A percentile compares a stretch with the other conserved stretches of the same genome.
Conservation (phyloP, 1,140 invertebrate genomes). For the Scaptomyza montana region DNA sequence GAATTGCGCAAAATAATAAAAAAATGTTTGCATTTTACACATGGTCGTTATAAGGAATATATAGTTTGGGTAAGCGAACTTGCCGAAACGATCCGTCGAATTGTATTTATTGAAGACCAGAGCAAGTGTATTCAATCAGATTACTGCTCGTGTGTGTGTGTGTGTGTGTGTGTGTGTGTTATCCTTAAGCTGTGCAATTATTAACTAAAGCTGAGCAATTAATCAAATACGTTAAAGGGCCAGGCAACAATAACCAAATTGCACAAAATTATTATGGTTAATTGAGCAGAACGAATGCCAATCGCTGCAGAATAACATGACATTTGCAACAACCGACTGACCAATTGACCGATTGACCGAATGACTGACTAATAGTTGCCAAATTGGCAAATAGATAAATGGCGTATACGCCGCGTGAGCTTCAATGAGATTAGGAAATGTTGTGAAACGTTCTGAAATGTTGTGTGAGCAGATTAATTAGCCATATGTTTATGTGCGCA, state of each 20-base stretch:
- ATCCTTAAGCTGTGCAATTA: background rate
- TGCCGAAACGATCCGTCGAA: too few species aligned
- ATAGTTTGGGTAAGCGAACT: too few species aligned
- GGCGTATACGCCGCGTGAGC: constrained; percentile 10
- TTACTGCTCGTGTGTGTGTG: too few species aligned
- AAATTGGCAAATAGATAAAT: constrained; percentile 6
- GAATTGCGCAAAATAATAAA: too few species aligned
- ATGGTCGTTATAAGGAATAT: too few species aligned
- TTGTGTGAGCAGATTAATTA: constrained; percentile 9
- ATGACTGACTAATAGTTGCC: background rate
- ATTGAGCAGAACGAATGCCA: background rate
- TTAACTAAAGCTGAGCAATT: background rate
- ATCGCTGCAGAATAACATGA: background rate
- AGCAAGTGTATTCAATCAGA: too few species aligned
- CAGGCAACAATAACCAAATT: background rate
- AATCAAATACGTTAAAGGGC: background rate
- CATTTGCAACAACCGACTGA: background rate
- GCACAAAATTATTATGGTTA: background rate
- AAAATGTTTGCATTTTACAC: too few species aligned
- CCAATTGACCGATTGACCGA: background rate
- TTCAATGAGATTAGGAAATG: background rate
- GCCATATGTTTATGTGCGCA: background rate
- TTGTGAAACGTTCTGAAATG: background rate
- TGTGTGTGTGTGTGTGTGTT: background rate
- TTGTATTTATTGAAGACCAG: too few species aligned